Conservation (phyloP, 2,797 vertebrate species). For the Sebastes oblongus region DNA sequence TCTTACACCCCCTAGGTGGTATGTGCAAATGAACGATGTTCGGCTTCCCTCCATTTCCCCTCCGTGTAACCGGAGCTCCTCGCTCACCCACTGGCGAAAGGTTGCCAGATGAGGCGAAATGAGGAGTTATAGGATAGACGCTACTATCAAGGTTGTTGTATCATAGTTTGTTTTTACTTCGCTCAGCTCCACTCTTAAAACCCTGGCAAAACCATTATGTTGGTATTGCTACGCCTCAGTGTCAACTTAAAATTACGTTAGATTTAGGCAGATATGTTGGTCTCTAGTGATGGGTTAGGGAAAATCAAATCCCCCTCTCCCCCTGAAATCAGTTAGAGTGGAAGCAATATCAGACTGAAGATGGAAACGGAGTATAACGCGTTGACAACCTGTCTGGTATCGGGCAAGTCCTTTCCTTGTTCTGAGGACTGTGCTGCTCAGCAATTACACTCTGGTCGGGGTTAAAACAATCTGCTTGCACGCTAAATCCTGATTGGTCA, state of each 20-base stretch:
- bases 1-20: too few species aligned
- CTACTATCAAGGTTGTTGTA: not conserved
- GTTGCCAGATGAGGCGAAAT: not conserved
- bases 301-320: not conserved
- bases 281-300: not conserved
- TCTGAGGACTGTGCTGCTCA: not conserved
- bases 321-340: not conserved
- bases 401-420: not conserved
- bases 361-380: not conserved
- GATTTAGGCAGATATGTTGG: not conserved
- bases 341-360: not conserved
- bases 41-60: not conserved
- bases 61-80: not conserved
- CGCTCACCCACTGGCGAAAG: not conserved
- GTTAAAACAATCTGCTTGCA: not conserved
- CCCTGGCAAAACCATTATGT: not conserved
- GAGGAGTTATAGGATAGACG: not conserved
- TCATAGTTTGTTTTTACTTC: not conserved
- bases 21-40: not conserved
- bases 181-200: not conserved
- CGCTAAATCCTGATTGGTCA: slow-evolving; percentile 21
- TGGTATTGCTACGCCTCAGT: not conserved
- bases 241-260: not conserved
- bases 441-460: not conserved
- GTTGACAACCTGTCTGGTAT: not conserved